phyloP scores from a whole-genome alignment of 1,140 invertebrate species.

The Elysia chlorotica region DNA sequence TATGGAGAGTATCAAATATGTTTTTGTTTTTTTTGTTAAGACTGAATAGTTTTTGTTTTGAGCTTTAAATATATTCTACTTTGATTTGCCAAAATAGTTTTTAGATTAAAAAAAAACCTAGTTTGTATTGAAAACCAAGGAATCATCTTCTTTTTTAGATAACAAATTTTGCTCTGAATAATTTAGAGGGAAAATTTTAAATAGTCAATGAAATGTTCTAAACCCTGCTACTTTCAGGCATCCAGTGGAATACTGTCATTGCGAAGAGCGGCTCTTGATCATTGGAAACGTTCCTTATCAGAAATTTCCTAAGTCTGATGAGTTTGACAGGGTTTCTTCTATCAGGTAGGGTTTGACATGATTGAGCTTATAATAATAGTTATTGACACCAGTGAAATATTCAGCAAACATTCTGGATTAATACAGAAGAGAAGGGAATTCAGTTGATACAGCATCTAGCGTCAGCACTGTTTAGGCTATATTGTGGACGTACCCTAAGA shows the following conservation, averaged over 20 bases:
- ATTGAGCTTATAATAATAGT: neutral
- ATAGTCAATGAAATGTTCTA: neutral
- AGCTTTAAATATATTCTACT: too few species aligned
- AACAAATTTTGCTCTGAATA: neutral
- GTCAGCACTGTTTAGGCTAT: neutral
- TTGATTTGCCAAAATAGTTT: too few species aligned
- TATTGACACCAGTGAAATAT: neutral
- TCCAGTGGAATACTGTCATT: conserved; percentile 23
- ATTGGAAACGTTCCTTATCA: conserved; percentile 45
- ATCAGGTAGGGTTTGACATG: conserved; percentile 30
- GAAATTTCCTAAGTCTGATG: conserved; percentile 36
- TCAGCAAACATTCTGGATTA: too few species aligned
- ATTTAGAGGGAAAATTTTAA: neutral
- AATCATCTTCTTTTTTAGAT: too few species aligned
- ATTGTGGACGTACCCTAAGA: neutral
- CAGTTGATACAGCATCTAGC: too few species aligned
- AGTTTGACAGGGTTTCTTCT: conserved; percentile 42
- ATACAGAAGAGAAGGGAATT: too few species aligned
- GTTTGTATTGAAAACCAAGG: too few species aligned
- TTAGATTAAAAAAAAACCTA: too few species aligned
- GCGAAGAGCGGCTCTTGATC: conserved; percentile 37
- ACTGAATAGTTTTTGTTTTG: too few species aligned
- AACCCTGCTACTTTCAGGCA: conserved; percentile 19
- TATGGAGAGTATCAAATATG: too few species aligned
- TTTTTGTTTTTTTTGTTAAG: too few species aligned